Evolutionary conservation across 2,888 invertebrate species (phyloP), one percentile per base, ranked within the genome.

Genomic region (Selenia dentaria): DNA sequence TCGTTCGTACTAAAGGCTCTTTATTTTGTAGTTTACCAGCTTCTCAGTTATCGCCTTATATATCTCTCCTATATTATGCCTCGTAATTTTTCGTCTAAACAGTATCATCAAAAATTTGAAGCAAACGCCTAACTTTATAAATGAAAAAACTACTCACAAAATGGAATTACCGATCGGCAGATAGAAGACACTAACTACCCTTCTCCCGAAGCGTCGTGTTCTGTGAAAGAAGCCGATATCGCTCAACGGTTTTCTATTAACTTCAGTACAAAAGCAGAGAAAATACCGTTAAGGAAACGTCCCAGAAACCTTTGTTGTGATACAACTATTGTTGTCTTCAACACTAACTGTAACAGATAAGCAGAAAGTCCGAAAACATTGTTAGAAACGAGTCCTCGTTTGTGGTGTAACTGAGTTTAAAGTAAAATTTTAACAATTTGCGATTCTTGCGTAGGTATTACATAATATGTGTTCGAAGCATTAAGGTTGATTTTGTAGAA

Each of bases 11-110:
- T 87, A 80, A 83, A 79, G 70, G 79, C 85, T 86, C 89, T 86
- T 87, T 89, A 89, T 88, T 87, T 88, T 79, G 85, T 88, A 86
- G 86, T 88, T 88, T 84, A 81, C 72, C 70, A 72, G 69, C 70
- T 73, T 67, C 68, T 64, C 74, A 74, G 78, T 86, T 86, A 83
- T 83, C 84, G 79, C 74, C 76, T 82, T 79, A 82, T 81, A n/a
- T n/a, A 82, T 84, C 80, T 81, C 33, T 38, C 6, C 27, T 25
- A 9, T 25, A 16, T 43, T 37, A 53, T 18, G 5, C 22, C 5
- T 8, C 46, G 41, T 51, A 47, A 44, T 49, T 44, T 40, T 18
- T 35, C n/a, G 16, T 10, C 12, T 28, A 25, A 39, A 40, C 42
- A 42, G 28, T 45, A 37, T 48, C 43, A 52, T 39, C 50, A 51